phyloP scores from a whole-genome alignment of 2,888 invertebrate species.

The Pasiphila rectangulata region DNA sequence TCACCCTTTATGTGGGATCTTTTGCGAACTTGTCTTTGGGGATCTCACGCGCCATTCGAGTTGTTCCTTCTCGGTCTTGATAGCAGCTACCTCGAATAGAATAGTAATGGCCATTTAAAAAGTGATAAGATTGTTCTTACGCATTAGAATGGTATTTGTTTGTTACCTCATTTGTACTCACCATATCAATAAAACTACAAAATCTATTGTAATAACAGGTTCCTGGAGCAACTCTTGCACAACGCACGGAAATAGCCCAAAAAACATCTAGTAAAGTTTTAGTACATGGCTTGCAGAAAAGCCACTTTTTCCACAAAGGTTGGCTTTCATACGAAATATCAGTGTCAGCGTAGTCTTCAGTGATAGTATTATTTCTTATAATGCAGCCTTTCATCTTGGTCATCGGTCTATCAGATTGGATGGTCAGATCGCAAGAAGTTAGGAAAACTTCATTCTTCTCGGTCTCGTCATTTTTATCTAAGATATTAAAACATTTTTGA shows the following conservation, averaged over 20 bases:
- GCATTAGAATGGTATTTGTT: background rate
- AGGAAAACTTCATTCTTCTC: conserved; percentile 59
- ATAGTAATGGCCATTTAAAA: conserved; percentile 11
- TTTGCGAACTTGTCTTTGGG: conserved; percentile 36
- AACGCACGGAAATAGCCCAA: conserved; percentile 68
- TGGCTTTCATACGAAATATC: conserved; percentile 19
- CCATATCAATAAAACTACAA: conserved; percentile 57
- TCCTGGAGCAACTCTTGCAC: conserved; percentile 51
- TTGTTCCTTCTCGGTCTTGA: conserved; percentile 52
- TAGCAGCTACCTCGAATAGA: conserved; percentile 48
- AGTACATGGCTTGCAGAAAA: conserved; percentile 50
- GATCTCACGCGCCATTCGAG: conserved; percentile 51
- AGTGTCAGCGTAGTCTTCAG: conserved; percentile 38
- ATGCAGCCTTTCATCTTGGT: conserved; percentile 53
- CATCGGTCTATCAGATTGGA: conserved; percentile 37
- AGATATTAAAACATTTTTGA: too few relatives aligned
- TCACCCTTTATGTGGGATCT: conserved; percentile 42
- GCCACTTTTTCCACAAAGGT: conserved; percentile 48
- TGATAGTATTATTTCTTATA: conserved; percentile 43
- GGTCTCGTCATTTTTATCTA: conserved; percentile 38
- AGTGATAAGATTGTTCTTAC: background rate
- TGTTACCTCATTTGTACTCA: conserved; percentile 30
- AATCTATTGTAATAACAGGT: conserved; percentile 44
- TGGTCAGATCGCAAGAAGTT: conserved; percentile 59
- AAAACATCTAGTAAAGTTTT: conserved; percentile 42